Evolutionary conservation across 2,888 invertebrate species (phyloP).

Genomic region (Notodonta ziczac): DNA sequence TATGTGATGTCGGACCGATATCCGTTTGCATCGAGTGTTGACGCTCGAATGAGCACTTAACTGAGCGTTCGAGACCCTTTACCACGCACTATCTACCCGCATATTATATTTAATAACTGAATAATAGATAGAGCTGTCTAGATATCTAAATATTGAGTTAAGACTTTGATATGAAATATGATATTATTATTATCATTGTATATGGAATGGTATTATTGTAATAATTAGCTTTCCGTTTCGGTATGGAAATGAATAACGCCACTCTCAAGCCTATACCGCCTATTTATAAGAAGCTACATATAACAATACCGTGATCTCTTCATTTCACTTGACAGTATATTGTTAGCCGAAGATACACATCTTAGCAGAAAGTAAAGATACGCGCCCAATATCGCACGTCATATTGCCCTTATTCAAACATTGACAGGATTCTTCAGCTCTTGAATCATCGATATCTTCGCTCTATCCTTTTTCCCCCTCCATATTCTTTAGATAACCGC

Average conservation of each 20-base stretch:
- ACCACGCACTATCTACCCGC: slow-evolving; percentile 55
- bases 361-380: slow-evolving; percentile 12
- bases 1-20: slow-evolving; percentile 42
- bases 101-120: slow-evolving; percentile 28
- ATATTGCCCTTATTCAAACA: slow-evolving; percentile 11
- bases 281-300: no score
- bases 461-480: slow-evolving; percentile 24
- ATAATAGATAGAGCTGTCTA: slow-evolving; percentile 10
- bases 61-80: slow-evolving; percentile 42
- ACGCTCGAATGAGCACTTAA: slow-evolving; percentile 52
- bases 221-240: no score
- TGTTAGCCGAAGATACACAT: neutral
- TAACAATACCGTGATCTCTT: slow-evolving; percentile 4
- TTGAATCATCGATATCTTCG: slow-evolving; percentile 8
- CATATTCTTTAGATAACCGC: slow-evolving; percentile 11
- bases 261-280: no score
- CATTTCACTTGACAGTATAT: slow-evolving; percentile 8
- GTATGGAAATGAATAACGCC: no score
- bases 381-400: slow-evolving; percentile 20
- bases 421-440: slow-evolving; percentile 2
- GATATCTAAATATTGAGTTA: no score
- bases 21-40: slow-evolving; percentile 38
- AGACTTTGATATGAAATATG: no score
- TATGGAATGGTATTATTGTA: no score
- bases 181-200: no score